phyloP scores from a whole-genome alignment of 2,888 invertebrate genomes.

The Tyria jacobaeae region DNA sequence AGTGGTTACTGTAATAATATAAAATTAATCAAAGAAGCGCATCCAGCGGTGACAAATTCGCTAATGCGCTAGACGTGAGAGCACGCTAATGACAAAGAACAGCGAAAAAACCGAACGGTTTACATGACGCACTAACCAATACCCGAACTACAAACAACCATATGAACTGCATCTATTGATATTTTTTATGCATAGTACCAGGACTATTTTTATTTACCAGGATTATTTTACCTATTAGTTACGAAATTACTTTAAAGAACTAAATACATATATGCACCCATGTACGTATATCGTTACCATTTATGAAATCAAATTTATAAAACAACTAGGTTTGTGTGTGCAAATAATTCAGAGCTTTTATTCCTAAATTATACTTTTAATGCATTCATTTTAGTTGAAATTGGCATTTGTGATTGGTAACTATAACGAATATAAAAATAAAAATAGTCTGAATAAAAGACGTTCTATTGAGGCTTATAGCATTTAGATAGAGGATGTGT shows the following conservation, averaged over 20 bases:
- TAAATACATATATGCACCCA: background rate
- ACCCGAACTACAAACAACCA: background rate
- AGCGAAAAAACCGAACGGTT: conserved; percentile 58
- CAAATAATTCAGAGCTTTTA: background rate
- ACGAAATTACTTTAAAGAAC: no score
- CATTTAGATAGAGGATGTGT: background rate
- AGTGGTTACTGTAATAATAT: conserved; percentile 49
- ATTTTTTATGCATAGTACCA: no score
- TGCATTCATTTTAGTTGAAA: background rate
- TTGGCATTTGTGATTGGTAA: background rate
- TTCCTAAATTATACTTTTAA: background rate
- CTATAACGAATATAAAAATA: background rate
- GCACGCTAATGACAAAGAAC: conserved; percentile 79
- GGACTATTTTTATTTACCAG: no score
- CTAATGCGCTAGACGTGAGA: conserved; percentile 80
- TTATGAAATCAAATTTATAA: background rate
- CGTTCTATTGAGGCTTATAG: background rate
- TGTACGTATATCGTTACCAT: background rate
- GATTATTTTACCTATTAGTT: no score
- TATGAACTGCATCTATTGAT: background rate
- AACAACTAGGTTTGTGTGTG: background rate
- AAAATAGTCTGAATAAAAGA: background rate
- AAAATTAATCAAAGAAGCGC: conserved; percentile 62
- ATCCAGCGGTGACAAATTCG: conserved; percentile 76
- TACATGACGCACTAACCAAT: conserved; percentile 61